phyloP scores from a whole-genome alignment of 2,888 invertebrate genomes.

The Pheosia tremula region DNA sequence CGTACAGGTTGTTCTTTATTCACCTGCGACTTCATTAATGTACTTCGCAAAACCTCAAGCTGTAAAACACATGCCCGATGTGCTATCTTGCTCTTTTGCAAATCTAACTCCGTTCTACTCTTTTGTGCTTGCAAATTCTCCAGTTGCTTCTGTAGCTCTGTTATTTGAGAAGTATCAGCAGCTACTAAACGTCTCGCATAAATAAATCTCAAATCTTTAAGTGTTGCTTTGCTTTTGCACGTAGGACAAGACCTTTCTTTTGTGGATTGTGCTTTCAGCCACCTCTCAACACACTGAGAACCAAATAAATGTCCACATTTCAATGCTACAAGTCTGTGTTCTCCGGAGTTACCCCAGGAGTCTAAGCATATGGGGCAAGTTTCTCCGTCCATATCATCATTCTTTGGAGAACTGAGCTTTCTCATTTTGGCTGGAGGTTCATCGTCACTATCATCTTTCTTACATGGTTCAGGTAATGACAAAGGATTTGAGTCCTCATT shows the following conservation, averaged over 20 bases:
- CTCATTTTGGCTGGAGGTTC: conserved; percentile 65
- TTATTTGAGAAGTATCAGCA: conserved; percentile 91
- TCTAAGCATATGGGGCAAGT: conserved; percentile 96
- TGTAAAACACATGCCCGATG: conserved; percentile 60
- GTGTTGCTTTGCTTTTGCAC: conserved; percentile 90
- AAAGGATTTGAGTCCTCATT: conserved; percentile 21
- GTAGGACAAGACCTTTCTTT: conserved; percentile 92
- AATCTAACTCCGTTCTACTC: conserved; percentile 85
- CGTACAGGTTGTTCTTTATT: conserved; percentile 51
- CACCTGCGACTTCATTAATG: conserved; percentile 62
- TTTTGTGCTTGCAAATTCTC: conserved; percentile 84
- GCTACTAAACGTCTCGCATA: conserved; percentile 91
- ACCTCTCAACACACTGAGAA: conserved; percentile 89
- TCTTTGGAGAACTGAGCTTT: conserved; percentile 49
- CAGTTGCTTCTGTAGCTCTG: conserved; percentile 86
- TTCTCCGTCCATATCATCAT: conserved; percentile 86
- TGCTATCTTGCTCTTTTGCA: conserved; percentile 73
- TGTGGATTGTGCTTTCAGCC: conserved; percentile 85
- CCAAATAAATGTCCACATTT: conserved; percentile 98
- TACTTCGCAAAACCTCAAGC: conserved; percentile 57
- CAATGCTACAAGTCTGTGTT: conserved; percentile 93
- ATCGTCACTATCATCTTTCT: conserved; percentile 28
- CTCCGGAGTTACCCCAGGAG: conserved; percentile 93
- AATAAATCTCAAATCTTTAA: conserved; percentile 89
- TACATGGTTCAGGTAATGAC: conserved; percentile 32